Base-by-base conservation (phyloP, 2,888 invertebrate species). In the Nycteola revayana region DNA sequence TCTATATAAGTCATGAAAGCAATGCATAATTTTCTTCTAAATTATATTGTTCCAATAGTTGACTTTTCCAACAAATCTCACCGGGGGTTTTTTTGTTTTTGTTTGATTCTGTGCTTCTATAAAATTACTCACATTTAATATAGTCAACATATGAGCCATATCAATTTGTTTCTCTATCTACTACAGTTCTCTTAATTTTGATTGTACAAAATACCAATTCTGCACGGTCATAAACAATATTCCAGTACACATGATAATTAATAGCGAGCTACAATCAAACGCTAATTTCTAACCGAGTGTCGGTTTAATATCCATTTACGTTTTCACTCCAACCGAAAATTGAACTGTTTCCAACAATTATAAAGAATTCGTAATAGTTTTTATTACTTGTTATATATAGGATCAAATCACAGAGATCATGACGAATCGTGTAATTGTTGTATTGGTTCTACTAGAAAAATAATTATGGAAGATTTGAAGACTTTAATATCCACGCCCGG, bases 361-460 rank as follows among this genome's bases (percentile, higher is more conserved):
- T 56, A 61, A 58, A 69, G 60, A 63, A 63, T 71, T 73, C 53
- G 57, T 63, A 71, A 70, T 64, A 59, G 66, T 73, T 77, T 77
- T 79, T 75, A 75, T 66, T 54, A 62, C 58, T 45, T 48, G 49
- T 66, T 72, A 69, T 75, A 65, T 63, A 61, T 69, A 74, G 66
- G 60, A 66, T 66, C 64, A 56, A 75, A 67, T 67, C 62, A 66
- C 70, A 71, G 52, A 59, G 69, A 69, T 78, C 84, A 81, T 82
- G 75, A 75, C 86, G 80, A 85, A 88, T 83, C 65, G 56, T 66
- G 63, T 75, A 83, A 83, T 84, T 76, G 78, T 75, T 75, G 76
- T 85, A 86, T 85, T 83, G 84, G 81, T 79, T 80, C 81, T n/a
- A 75, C 73, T 70, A 78, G 73, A 74, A 71, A 81, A 81, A 85